These are phyloP conservation scores for Leguminivora glycinivorella DNA, from an alignment of 1,140 invertebrate genomes.

Conservation along the genomic window DNA sequence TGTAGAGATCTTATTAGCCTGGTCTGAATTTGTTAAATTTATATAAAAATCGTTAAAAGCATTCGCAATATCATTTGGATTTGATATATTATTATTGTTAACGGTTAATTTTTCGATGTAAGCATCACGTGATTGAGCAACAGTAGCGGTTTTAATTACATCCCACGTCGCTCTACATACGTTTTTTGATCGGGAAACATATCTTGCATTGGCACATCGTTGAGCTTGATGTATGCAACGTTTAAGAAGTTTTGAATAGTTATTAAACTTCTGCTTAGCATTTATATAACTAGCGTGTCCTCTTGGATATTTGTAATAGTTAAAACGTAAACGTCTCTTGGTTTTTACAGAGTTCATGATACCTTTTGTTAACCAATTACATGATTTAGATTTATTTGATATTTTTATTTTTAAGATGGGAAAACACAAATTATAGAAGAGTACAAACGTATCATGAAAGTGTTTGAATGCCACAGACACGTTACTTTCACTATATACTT, in stretches of 20 bases:
- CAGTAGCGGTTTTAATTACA: slow-evolving; percentile 12
- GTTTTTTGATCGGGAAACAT: slow-evolving; percentile 18
- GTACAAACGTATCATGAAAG: neutral
- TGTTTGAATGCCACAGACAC: neutral
- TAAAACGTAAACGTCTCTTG: slow-evolving; percentile 12
- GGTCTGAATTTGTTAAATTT: slow-evolving; percentile 11
- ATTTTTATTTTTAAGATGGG: neutral
- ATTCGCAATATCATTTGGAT: slow-evolving; percentile 25
- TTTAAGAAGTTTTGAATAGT: too few species aligned
- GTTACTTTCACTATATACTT: neutral
- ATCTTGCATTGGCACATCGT: neutral
- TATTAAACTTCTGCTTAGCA: neutral
- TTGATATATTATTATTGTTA: neutral
- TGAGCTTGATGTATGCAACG: slow-evolving; percentile 20
- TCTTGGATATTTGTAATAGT: slow-evolving; percentile 7
- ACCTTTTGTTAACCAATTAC: neutral
- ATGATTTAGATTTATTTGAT: neutral
- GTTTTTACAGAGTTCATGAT: neutral
- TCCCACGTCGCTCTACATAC: slow-evolving; percentile 22
- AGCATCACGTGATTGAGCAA: neutral
- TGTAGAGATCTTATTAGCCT: too few species aligned
- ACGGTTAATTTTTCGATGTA: slow-evolving; percentile 7
- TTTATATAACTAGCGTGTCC: neutral
- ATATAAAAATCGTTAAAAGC: slow-evolving; percentile 23
- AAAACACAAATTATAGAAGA: neutral